Conservation (phyloP, 2,888 invertebrate species). For the Pinctada fucata region DNA sequence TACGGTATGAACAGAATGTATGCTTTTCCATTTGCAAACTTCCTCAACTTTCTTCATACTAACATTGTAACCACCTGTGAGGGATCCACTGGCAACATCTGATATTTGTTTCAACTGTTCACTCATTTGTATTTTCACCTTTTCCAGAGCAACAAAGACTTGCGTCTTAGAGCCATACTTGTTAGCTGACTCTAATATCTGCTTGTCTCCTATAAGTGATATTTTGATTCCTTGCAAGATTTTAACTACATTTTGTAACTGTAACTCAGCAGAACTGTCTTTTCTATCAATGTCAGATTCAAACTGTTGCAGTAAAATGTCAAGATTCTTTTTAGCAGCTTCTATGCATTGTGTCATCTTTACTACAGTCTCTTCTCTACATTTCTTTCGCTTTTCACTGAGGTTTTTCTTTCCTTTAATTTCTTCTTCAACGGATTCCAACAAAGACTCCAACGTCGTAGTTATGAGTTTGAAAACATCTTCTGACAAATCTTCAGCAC, state of each 20-base stretch:
- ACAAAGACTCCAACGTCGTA: not conserved
- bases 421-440: not conserved
- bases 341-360: not conserved
- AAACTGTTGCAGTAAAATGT: constrained; percentile 1
- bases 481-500: not conserved
- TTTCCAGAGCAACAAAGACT: constrained; percentile 6
- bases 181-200: not conserved
- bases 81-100: not conserved
- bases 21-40: not conserved
- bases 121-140: not conserved
- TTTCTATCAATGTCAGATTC: not conserved
- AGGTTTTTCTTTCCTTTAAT: not conserved
- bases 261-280: not conserved
- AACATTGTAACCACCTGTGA: not conserved
- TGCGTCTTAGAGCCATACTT: constrained; percentile 1
- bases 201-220: not conserved
- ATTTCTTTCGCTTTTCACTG: not conserved
- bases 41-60: not conserved
- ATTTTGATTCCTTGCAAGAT: not conserved
- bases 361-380: too few species aligned
- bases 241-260: not conserved
- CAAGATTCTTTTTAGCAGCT: not conserved
- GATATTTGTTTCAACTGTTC: constrained; percentile 1
- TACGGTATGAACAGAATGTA: not conserved
- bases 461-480: not conserved